A percentile compares a stretch with the other conserved stretches of the same genome.
phyloP scores from a whole-genome alignment of 1,140 invertebrate species.

The Drosophila rhopaloa region DNA sequence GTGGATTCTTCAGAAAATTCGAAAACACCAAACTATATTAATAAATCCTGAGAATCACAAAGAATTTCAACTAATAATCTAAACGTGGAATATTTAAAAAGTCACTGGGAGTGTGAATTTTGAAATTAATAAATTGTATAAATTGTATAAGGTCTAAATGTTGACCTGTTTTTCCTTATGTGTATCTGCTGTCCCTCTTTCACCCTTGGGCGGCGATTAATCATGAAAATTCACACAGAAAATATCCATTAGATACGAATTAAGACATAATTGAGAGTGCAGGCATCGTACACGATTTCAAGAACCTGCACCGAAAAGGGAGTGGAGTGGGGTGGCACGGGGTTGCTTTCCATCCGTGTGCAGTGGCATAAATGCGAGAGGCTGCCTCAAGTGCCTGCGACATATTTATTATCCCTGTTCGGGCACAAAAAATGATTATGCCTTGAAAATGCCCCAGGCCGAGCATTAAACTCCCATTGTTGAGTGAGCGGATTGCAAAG shows the following conservation, averaged over 20 bases:
- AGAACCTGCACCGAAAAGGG: constrained; percentile 49
- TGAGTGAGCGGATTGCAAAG: constrained; percentile 11
- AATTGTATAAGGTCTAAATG: too few species aligned
- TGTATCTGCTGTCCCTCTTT: constrained; percentile 7
- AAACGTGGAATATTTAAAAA: too few species aligned
- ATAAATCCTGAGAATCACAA: too few species aligned
- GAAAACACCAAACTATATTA: too few species aligned
- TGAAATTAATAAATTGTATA: too few species aligned
- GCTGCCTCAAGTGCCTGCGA: constrained; percentile 72
- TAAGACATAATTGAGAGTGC: constrained; percentile 84
- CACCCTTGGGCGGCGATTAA: constrained; percentile 74
- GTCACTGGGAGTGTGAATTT: too few species aligned
- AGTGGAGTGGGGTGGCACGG: constrained; percentile 9
- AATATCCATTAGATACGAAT: constrained; percentile 84
- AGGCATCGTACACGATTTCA: constrained; percentile 55
- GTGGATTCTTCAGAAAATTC: too few species aligned
- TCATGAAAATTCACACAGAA: constrained; percentile 80
- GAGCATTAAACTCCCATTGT: constrained; percentile 61
- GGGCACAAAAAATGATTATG: constrained; percentile 44
- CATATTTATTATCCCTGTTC: constrained; percentile 75
- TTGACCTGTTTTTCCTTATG: neutral
- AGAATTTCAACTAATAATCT: too few species aligned
- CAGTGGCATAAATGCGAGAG: constrained; percentile 55
- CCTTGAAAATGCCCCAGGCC: constrained; percentile 47
- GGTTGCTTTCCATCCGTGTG: constrained; percentile 29